These are phyloP conservation scores for Pseudoatta argentina DNA, from an alignment of 1,140 invertebrate species.

Conservation along the genomic window DNA sequence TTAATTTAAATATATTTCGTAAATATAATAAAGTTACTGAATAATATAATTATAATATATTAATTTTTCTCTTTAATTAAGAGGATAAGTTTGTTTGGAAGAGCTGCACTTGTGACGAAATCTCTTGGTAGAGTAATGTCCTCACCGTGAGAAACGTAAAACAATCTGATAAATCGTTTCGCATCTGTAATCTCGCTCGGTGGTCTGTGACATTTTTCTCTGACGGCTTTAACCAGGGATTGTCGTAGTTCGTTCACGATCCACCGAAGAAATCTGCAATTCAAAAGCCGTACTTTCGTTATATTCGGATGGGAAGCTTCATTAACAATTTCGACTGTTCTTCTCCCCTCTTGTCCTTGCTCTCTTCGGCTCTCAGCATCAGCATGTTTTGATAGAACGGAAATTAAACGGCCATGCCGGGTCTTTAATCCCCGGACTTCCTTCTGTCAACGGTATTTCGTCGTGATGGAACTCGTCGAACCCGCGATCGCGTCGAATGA, in stretches of 20 bases:
- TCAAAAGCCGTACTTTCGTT: constrained; percentile 69
- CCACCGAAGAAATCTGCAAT: constrained; percentile 66
- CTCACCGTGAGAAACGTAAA: not conserved
- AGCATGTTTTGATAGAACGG: constrained; percentile 65
- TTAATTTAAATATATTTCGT: not conserved
- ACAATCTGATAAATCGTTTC: constrained; percentile 38
- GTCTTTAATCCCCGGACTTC: constrained; percentile 64
- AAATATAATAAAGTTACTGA: not conserved
- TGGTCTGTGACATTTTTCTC: constrained; percentile 31
- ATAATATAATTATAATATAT: not conserved
- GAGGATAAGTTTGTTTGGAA: too few species aligned
- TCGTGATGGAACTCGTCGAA: constrained; percentile 17
- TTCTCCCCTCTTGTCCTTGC: not conserved
- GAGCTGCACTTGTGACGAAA: not conserved
- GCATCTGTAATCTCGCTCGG: constrained; percentile 21
- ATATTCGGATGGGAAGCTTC: constrained; percentile 65
- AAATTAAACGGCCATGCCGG: constrained; percentile 69
- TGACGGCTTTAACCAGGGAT: not conserved
- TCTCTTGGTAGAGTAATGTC: not conserved
- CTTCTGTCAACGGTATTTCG: constrained; percentile 51
- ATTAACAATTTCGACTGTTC: constrained; percentile 69
- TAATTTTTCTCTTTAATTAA: not conserved
- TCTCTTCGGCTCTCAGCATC: not conserved
- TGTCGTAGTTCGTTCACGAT: constrained; percentile 28
- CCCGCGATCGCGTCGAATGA: not conserved